Conservation (phyloP, 2,113 vertebrate genomes). For the Cepphus grylle region DNA sequence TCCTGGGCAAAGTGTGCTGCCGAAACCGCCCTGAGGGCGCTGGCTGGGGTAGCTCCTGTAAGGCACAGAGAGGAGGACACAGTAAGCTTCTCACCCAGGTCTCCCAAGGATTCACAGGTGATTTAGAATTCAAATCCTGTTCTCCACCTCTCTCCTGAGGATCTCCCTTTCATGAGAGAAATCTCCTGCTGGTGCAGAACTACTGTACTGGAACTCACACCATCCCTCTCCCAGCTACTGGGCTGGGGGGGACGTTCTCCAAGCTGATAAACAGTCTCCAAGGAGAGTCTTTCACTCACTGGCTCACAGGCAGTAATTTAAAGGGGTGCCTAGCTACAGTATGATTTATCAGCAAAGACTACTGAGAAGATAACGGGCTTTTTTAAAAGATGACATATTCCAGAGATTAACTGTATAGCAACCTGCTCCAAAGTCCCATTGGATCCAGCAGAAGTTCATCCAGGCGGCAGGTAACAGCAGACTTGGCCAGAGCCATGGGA, state of each 20-base stretch:
- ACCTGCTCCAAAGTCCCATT: not conserved
- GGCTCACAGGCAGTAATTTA: not conserved
- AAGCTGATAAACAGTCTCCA: not conserved
- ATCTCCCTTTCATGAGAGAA: not conserved
- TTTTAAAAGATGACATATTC: not conserved
- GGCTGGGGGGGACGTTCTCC: not conserved
- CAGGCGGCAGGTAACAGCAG: not conserved
- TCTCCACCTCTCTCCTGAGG: not conserved
- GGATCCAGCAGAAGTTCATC: not conserved
- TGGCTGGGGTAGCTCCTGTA: not conserved
- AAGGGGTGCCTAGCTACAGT: not conserved
- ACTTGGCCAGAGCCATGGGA: not conserved
- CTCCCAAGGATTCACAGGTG: not conserved
- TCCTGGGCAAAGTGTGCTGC: fast-evolving
- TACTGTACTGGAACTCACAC: not conserved
- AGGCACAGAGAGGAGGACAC: not conserved
- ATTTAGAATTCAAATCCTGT: constrained; percentile 8
- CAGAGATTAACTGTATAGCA: not conserved
- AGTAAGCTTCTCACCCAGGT: not conserved
- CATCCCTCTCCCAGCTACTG: not conserved
- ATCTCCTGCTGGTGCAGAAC: not conserved
- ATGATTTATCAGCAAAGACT: not conserved
- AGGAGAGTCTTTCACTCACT: not conserved
- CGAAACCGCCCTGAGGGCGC: fast-evolving
- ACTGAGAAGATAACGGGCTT: not conserved